These are phyloP conservation scores for Nematolebias whitei DNA, from an alignment of 2,113 vertebrate species.

Conservation along the genomic window DNA sequence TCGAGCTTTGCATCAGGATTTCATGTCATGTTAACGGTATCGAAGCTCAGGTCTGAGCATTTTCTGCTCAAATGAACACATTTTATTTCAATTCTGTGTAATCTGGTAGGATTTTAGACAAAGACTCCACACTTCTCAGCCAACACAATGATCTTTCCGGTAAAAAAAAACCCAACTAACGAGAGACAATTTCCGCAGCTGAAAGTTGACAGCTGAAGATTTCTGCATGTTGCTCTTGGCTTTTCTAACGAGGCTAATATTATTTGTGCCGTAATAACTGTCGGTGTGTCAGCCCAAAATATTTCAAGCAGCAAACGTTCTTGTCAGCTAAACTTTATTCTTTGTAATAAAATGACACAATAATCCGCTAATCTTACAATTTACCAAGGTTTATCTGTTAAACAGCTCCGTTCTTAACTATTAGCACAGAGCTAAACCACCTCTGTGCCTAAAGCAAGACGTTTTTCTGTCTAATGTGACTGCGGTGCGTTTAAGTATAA, in stretches of 20 bases:
- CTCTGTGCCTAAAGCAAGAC: too few species aligned
- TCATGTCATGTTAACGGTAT: conserved; percentile 9
- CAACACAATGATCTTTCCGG: background rate
- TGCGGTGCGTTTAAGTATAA: too few species aligned
- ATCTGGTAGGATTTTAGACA: conserved; percentile 4
- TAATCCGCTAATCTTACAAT: too few species aligned
- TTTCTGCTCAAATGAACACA: background rate
- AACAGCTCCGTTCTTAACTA: background rate
- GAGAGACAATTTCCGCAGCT: background rate
- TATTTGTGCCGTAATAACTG: background rate
- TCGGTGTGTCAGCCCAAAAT: background rate
- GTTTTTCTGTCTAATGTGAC: too few species aligned
- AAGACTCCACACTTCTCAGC: conserved; percentile 7
- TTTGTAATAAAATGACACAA: background rate
- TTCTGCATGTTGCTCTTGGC: background rate
- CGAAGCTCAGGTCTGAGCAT: conserved; percentile 1
- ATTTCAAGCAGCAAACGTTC: background rate
- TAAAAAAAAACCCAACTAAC: background rate
- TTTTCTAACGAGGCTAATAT: background rate
- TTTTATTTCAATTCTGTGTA: background rate
- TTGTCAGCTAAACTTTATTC: background rate
- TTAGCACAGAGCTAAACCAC: too few species aligned
- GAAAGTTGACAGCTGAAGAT: background rate
- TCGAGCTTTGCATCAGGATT: conserved; percentile 3
- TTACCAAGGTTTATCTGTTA: background rate